Conservation (phyloP, 1,140 invertebrate genomes). For the Chironomus striatipennis region DNA sequence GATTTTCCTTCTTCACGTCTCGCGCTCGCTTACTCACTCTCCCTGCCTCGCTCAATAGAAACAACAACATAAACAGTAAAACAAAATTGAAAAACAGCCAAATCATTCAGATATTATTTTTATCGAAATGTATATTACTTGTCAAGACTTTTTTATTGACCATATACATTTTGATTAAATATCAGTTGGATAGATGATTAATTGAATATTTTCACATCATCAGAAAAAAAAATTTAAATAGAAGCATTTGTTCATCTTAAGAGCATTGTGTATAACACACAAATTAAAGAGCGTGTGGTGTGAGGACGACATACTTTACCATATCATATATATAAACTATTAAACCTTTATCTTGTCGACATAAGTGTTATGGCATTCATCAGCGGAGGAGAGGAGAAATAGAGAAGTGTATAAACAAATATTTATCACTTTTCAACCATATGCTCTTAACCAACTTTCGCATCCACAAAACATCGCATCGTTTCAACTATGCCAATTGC, state of each 20-base stretch:
- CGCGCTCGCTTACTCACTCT: background rate
- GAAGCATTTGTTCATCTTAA: background rate
- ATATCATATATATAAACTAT: background rate
- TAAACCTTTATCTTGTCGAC: conserved; percentile 12
- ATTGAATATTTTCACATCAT: background rate
- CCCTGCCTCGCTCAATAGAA: background rate
- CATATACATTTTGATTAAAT: conserved; percentile 10
- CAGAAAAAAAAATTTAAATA: background rate
- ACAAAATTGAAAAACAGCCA: background rate
- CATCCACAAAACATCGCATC: conserved; percentile 7
- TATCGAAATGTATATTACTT: conserved; percentile 14
- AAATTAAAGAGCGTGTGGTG: background rate
- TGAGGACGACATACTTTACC: conserved; percentile 5
- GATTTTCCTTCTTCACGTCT: too few relatives aligned
- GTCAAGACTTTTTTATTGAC: background rate
- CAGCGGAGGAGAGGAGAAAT: background rate
- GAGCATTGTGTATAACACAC: background rate
- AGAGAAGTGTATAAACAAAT: background rate
- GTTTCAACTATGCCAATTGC: background rate
- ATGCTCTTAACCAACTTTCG: conserved; percentile 12
- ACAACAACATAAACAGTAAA: too few relatives aligned
- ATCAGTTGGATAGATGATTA: conserved; percentile 13
- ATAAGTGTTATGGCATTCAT: conserved; percentile 14
- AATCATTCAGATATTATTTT: conserved; percentile 12
- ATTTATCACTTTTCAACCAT: conserved; percentile 14